A percentile compares a stretch with the other conserved stretches of the same genome.
Evolutionary conservation across 1,140 invertebrate species (phyloP).

Genomic region (Panagrolaimus sp.): DNA sequence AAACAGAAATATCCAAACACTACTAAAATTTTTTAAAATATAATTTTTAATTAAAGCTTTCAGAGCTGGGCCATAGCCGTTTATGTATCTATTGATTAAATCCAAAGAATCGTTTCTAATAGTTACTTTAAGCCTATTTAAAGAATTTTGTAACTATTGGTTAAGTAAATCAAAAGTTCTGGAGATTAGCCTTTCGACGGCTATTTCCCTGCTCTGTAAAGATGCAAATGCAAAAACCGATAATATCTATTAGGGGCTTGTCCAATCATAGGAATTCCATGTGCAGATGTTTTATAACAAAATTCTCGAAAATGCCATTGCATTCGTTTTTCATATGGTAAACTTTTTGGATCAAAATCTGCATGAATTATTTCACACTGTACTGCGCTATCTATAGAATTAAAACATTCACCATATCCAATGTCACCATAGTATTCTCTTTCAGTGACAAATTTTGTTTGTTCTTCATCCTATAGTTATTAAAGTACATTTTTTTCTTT

Average conservation of each 20-base stretch:
- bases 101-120: too few relatives aligned
- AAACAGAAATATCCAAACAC: constrained; percentile 42
- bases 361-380: constrained; percentile 24
- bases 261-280: constrained; percentile 54
- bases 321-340: constrained; percentile 30
- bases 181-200: too few relatives aligned
- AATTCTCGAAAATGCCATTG: constrained; percentile 45
- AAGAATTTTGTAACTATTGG: too few relatives aligned
- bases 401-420: constrained; percentile 19
- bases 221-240: constrained; percentile 24
- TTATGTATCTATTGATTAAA: too few relatives aligned
- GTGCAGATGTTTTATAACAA: constrained; percentile 51
- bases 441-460: constrained; percentile 22
- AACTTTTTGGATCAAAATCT: constrained; percentile 24
- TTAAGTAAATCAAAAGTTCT: too few relatives aligned
- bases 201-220: too few relatives aligned
- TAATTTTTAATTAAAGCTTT: too few relatives aligned
- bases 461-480: constrained; percentile 7
- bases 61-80: too few relatives aligned
- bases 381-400: background rate
- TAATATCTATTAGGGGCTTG: constrained; percentile 47
- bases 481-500: background rate
- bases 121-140: too few relatives aligned
- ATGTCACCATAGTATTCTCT: constrained; percentile 19
- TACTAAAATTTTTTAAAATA: constrained; percentile 19